phyloP scores from a whole-genome alignment of 1,140 invertebrate genomes.

The Oryzaephilus surinamensis region DNA sequence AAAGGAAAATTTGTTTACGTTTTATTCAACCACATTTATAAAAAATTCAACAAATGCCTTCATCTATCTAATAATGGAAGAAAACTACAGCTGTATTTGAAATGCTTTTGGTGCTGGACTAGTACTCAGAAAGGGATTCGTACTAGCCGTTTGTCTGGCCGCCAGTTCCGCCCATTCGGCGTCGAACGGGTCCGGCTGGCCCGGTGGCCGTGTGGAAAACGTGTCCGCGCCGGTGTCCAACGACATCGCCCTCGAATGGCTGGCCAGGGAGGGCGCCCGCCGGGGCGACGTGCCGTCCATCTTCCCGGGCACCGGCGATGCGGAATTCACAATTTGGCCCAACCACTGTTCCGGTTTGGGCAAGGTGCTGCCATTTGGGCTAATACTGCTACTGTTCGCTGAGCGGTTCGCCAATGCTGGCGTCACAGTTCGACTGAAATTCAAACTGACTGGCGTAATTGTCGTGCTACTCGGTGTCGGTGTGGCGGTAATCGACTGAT shows the following conservation, averaged over 20 bases:
- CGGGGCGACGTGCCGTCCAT: conserved; percentile 37
- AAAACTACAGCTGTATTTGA: conserved; percentile 51
- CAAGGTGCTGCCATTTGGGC: conserved; percentile 35
- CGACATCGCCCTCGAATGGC: conserved; percentile 52
- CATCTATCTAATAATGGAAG: background rate
- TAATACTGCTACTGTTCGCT: conserved; percentile 16
- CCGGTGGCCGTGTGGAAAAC: conserved; percentile 24
- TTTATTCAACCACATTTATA: background rate
- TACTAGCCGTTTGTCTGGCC: conserved; percentile 31
- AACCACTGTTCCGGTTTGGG: conserved; percentile 70
- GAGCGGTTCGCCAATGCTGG: conserved; percentile 22
- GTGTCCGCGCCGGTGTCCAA: conserved; percentile 43
- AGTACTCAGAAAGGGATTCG: conserved; percentile 44
- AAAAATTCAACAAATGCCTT: background rate
- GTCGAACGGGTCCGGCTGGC: conserved; percentile 65
- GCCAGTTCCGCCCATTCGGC: conserved; percentile 67
- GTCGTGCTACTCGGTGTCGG: conserved; percentile 24
- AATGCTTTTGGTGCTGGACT: conserved; percentile 47
- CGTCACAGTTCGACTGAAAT: conserved; percentile 34
- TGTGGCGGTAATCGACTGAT: conserved; percentile 21
- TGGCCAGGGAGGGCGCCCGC: conserved; percentile 41
- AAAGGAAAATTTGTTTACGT: no score
- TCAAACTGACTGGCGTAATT: conserved; percentile 33
- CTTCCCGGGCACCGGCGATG: conserved; percentile 32
- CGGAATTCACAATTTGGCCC: conserved; percentile 53